Percentiles rank a stretch among this genome's conserved stretches.
These are phyloP conservation scores for Phoeniculus purpureus DNA, from an alignment of 2,797 vertebrate genomes.

Conservation along the genomic window DNA sequence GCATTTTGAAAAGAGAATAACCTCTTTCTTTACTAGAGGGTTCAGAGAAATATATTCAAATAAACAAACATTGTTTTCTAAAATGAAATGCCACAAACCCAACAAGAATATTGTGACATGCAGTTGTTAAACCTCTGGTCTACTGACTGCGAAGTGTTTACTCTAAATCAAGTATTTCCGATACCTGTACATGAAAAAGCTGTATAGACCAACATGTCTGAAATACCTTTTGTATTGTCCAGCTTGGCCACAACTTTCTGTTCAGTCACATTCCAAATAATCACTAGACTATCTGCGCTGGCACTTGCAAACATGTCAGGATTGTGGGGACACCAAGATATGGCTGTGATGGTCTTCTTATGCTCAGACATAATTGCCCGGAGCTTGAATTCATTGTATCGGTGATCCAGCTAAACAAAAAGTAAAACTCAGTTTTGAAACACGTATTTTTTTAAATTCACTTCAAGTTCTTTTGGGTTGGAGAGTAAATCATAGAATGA, in stretches of 20 bases:
- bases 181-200: neutral
- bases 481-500: neutral
- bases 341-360: slow-evolving; percentile 97
- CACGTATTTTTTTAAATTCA: neutral
- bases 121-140: neutral
- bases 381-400: slow-evolving; percentile 95
- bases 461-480: neutral
- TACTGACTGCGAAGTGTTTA: neutral
- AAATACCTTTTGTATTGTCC: slow-evolving; percentile 88
- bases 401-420: slow-evolving; percentile 88
- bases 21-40: neutral
- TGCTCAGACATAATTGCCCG: slow-evolving; percentile 97
- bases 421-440: slow-evolving; percentile 33
- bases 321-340: slow-evolving; percentile 95
- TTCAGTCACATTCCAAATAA: slow-evolving; percentile 95
- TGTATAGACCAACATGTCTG: neutral
- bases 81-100: neutral
- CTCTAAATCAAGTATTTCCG: neutral
- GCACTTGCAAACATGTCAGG: slow-evolving; percentile 91
- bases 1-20: neutral
- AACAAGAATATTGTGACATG: neutral
- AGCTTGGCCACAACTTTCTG: slow-evolving; percentile 90
- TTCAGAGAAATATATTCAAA: neutral
- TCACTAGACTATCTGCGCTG: slow-evolving; percentile 91
- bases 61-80: neutral